Percentiles rank a stretch among this genome's conserved stretches.
Evolutionary conservation across 2,113 vertebrate species (phyloP).

Genomic region (Stomatorhinus ivindoensis): DNA sequence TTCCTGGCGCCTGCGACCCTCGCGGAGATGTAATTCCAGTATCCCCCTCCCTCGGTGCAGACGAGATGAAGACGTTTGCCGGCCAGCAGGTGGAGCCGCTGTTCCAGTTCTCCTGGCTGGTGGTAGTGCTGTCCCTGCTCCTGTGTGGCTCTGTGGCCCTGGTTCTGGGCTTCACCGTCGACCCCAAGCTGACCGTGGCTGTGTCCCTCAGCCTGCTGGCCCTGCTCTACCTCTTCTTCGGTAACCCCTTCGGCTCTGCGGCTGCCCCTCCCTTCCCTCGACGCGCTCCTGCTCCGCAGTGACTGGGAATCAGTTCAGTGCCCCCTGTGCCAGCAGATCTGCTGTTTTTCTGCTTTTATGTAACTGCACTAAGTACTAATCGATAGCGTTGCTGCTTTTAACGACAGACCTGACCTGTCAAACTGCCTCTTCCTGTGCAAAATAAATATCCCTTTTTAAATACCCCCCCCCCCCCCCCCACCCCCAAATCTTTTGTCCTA

Average conservation of each 20-base stretch:
- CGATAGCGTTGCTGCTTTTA: not conserved
- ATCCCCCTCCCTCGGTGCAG: slow-evolving; percentile 49
- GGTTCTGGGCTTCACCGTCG: slow-evolving; percentile 76
- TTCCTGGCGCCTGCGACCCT: not conserved
- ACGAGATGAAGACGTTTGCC: slow-evolving; percentile 99
- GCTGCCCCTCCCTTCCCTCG: not conserved
- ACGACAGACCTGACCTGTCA: not conserved
- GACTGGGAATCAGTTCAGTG: not conserved
- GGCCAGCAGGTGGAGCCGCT: slow-evolving; percentile 92
- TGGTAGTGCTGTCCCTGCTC: slow-evolving; percentile 79
- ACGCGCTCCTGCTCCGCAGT: not conserved
- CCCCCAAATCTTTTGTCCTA: not conserved
- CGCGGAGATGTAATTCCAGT: not conserved
- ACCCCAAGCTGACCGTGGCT: slow-evolving; percentile 74
- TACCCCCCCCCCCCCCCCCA: not conserved
- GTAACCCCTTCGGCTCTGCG: slow-evolving; percentile 54
- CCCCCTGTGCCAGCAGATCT: not conserved
- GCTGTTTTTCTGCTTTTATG: not conserved
- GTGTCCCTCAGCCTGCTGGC: slow-evolving; percentile 82
- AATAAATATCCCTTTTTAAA: not conserved
- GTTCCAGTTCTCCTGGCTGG: slow-evolving; percentile 90
- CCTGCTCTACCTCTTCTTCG: slow-evolving; percentile 85
- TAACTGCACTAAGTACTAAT: not conserved
- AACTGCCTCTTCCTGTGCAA: not conserved
- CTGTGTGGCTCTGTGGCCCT: slow-evolving; percentile 73